Conservation (phyloP, 2,888 invertebrate genomes). For the Parelbella ahira region DNA sequence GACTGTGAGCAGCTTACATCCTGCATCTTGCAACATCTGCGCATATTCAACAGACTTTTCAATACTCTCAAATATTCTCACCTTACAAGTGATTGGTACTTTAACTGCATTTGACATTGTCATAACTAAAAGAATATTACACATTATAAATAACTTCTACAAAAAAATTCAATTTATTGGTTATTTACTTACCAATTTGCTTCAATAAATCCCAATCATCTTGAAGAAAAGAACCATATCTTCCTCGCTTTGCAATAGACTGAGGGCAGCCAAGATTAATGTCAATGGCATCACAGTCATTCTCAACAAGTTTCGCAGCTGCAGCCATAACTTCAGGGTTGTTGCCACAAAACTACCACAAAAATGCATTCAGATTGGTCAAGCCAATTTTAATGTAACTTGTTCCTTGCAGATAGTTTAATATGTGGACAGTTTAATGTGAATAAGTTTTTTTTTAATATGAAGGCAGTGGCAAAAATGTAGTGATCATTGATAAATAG, state of each 20-base stretch:
- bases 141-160: no score
- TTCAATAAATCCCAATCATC: conserved; percentile 95
- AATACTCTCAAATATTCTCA: conserved; percentile 92
- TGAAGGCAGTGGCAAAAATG: no score
- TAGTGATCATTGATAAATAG: no score
- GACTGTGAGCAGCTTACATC: conserved; percentile 94
- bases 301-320: conserved; percentile 92
- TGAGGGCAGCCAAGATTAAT: conserved; percentile 99
- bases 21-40: conserved; percentile 95
- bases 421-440: no score
- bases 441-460: no score
- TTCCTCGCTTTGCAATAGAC: conserved; percentile 96
- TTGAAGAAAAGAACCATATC: conserved; percentile 97
- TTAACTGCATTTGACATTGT: conserved; percentile 85
- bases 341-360: conserved; percentile 96
- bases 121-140: conserved; percentile 82
- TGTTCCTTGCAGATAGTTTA: no score
- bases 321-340: conserved; percentile 92
- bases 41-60: conserved; percentile 95
- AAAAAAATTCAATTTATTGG: no score
- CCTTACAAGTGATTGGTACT: conserved; percentile 98
- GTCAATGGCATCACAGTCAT: conserved; percentile 96
- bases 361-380: no score
- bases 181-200: conserved; percentile 84
- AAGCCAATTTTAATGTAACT: no score